Evolutionary conservation across 2,797 vertebrate genomes (phyloP).

Genomic region (Alectoris magna): DNA sequence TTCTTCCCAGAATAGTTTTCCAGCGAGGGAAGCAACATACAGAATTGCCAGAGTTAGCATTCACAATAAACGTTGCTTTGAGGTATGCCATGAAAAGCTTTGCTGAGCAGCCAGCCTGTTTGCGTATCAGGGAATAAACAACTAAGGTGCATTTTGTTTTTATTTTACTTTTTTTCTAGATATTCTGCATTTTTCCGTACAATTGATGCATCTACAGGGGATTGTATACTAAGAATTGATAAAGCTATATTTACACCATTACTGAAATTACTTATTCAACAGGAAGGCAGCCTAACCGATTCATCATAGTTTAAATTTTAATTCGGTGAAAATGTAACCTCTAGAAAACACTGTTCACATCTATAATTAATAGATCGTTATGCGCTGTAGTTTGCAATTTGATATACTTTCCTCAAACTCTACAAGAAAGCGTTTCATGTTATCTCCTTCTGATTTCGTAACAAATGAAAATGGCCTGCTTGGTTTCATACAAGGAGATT

Average conservation of each 20-base stretch:
- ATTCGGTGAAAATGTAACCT: conserved; percentile 46
- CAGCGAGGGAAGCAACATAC: neutral
- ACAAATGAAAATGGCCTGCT: neutral
- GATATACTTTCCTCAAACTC: neutral
- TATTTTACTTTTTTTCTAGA: neutral
- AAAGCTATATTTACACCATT: neutral
- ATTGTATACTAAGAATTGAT: neutral
- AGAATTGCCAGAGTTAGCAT: neutral
- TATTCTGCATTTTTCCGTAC: neutral
- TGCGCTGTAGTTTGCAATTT: neutral
- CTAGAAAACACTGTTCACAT: conserved; percentile 26
- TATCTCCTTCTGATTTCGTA: conserved; percentile 3
- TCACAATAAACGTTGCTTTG: neutral
- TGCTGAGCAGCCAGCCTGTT: neutral
- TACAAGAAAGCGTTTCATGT: neutral
- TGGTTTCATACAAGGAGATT: neutral
- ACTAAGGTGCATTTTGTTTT: neutral
- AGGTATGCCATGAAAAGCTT: neutral
- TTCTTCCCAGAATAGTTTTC: neutral
- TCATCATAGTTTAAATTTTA: conserved; percentile 54
- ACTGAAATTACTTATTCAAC: conserved; percentile 43
- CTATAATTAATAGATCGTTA: conserved; percentile 37
- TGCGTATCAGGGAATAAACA: neutral
- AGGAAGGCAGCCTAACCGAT: neutral
- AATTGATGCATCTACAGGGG: neutral